Conservation (phyloP, 2,797 vertebrate genomes). For the Silurus aristotelis region DNA sequence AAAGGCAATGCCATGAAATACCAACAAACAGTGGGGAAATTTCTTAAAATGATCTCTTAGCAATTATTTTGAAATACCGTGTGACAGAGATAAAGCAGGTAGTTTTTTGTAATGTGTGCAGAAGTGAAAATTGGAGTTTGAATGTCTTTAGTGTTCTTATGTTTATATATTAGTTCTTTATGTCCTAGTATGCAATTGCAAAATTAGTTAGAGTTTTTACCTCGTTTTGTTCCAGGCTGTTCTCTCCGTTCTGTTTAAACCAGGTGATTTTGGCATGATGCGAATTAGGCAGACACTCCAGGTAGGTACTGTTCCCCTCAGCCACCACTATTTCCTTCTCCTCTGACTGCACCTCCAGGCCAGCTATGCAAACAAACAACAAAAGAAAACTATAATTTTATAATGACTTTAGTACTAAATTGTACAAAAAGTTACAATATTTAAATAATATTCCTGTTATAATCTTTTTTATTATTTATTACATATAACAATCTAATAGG, state of each 20-base stretch:
- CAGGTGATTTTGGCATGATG: constrained; percentile 78
- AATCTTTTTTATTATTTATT: constrained; percentile 11
- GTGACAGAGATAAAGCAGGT: not conserved
- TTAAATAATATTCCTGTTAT: not conserved
- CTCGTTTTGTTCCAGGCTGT: constrained; percentile 77
- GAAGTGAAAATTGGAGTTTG: not conserved
- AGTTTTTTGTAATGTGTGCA: not conserved
- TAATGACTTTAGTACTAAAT: not conserved
- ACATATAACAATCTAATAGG: not conserved
- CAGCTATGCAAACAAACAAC: constrained; percentile 63
- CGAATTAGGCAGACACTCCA: constrained; percentile 81
- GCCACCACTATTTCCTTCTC: constrained; percentile 79
- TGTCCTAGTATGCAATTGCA: constrained; percentile 14
- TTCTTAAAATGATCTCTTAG: too few relatives aligned
- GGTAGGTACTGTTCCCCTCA: constrained; percentile 81
- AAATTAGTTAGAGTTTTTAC: constrained; percentile 54
- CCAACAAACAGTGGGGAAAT: not conserved
- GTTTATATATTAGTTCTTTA: not conserved
- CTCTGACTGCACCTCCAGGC: constrained; percentile 78
- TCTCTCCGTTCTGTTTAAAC: constrained; percentile 78
- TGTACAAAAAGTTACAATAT: not conserved
- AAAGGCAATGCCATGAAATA: too few relatives aligned
- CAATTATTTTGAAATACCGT: not conserved
- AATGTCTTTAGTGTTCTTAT: not conserved
- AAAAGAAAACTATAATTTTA: not conserved